Base-by-base conservation (phyloP, 2,888 invertebrate genomes). In the Lordiphosa andalusiaca region DNA sequence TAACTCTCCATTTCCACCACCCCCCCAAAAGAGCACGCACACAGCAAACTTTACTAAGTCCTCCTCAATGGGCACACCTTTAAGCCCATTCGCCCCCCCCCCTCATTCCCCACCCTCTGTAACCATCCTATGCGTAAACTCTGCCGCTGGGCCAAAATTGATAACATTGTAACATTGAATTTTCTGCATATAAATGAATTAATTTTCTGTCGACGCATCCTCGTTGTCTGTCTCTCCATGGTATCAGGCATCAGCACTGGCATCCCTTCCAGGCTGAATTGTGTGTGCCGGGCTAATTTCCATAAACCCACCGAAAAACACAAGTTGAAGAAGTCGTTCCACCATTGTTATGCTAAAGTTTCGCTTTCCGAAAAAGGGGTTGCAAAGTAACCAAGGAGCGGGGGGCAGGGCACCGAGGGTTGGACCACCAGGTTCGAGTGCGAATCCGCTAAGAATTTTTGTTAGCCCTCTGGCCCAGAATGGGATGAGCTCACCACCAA, bases 111-210 rank as follows among this genome's bases (percentile, higher is more conserved):
- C 16, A 1, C 1, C 16, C 16, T 16, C 16, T n/a, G n/a, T n/a
- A n/a, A 2, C 16, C 42, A 9, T 38, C 36, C 46, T 48, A 57
- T 36, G 36, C 39, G 49, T 46, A 58, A 52, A 55, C 55, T 52
- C 64, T 38, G 81, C 74, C 78, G 72, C 74, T 78, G 76, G 77
- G 58, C 73, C 56, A 53, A 64, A 75, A 76, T 71, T 82, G 84
- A 84, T 84, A 84, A 85, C 84, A 84, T 84, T 84, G 84, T 85
- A 78, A 76, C 73, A 75, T 69, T 68, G 68, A 69, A 70, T 78
- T 73, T 84, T 85, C 83, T 74, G 87, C 86, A 86, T 87, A 86
- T 85, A 87, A 87, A 87, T 87, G 80, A 86, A 86, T 76, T 82
- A 86, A 87, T 87, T 87, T 85, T 69, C 74, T 57, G 48, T 70